Percentiles rank a stretch among this genome's conserved stretches.
Evolutionary conservation across 1,140 invertebrate species (phyloP).

Genomic region (Drosophila orosa): DNA sequence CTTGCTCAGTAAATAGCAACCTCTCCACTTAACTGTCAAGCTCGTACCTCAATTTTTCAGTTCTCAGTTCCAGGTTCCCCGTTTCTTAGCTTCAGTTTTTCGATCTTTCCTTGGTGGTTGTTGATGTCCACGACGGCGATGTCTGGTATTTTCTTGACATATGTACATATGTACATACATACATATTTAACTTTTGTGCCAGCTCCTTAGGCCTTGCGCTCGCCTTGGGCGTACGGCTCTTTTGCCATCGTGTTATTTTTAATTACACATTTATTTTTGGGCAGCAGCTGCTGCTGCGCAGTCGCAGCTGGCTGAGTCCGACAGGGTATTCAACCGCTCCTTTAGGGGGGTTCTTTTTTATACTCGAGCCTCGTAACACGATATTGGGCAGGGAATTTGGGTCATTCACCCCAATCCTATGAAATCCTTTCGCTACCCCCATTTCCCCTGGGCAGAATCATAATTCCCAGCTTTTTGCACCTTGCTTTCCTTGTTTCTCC

Average conservation of each 20-base stretch:
- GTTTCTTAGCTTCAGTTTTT: constrained; percentile 2
- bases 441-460: constrained; percentile 30
- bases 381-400: constrained; percentile 57
- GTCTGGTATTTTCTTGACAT: constrained; percentile 25
- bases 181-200: constrained; percentile 20
- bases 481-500: constrained; percentile 21
- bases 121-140: constrained; percentile 2
- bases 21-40: constrained; percentile 58
- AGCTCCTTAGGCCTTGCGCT: constrained; percentile 22
- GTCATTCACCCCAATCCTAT: constrained; percentile 62
- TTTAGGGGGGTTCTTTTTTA: constrained; percentile 10
- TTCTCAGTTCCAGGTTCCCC: not conserved
- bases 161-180: too few relatives aligned
- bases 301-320: constrained; percentile 62
- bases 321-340: constrained; percentile 55
- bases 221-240: constrained; percentile 16
- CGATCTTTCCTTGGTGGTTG: constrained; percentile 31
- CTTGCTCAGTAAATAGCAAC: too few relatives aligned
- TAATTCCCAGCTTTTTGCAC: constrained; percentile 50
- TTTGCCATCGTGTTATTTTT: constrained; percentile 63
- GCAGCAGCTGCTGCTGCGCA: constrained; percentile 68
- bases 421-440: constrained; percentile 21
- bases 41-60: constrained; percentile 13
- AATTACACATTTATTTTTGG: constrained; percentile 71
- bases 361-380: constrained; percentile 33